A percentile compares a stretch with the other conserved stretches of the same genome.
Conservation (phyloP, 2,113 vertebrate species). For the Brevimyrus niger region DNA sequence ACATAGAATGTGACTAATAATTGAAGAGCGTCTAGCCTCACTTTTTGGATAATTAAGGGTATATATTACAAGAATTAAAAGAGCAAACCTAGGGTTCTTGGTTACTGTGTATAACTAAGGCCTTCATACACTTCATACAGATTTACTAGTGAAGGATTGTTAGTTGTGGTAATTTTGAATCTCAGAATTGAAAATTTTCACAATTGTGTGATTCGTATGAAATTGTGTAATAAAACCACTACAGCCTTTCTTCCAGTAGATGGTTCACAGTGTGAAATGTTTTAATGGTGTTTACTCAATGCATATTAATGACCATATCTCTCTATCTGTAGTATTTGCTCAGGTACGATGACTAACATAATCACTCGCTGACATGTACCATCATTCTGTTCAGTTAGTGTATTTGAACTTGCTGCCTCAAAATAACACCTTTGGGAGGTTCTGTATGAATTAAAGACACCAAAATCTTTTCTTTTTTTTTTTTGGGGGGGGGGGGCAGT, state of each 20-base stretch:
- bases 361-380: background rate
- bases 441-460: background rate
- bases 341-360: background rate
- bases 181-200: background rate
- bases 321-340: background rate
- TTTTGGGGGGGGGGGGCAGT: background rate
- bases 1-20: background rate
- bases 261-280: background rate
- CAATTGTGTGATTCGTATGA: background rate
- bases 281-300: background rate
- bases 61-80: background rate
- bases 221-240: background rate
- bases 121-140: background rate
- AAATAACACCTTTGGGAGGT: background rate
- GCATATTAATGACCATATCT: background rate
- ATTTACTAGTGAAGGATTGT: background rate
- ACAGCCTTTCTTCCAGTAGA: background rate
- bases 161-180: background rate
- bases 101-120: background rate
- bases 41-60: background rate
- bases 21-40: background rate
- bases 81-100: background rate
- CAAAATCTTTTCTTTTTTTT: no score
- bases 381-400: background rate
- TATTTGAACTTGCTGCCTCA: background rate